Percentiles rank a stretch among this genome's conserved stretches.
phyloP scores from a whole-genome alignment of 2,113 vertebrate genomes.

The Anolis carolinensis region DNA sequence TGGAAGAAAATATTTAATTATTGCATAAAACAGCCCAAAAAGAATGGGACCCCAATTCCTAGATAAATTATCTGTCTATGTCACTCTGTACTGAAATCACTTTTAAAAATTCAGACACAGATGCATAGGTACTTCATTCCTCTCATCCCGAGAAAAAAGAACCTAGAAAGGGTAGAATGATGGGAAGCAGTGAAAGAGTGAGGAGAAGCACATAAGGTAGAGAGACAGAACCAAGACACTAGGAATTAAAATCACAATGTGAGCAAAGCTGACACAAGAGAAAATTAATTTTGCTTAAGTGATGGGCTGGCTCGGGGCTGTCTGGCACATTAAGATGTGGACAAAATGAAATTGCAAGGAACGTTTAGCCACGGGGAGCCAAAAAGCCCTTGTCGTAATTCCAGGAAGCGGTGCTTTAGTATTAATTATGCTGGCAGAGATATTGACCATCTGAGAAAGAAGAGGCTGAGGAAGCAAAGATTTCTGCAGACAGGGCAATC shows the following conservation, averaged over 20 bases:
- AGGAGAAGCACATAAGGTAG: too few species aligned
- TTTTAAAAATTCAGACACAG: too few species aligned
- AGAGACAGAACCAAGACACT: background rate
- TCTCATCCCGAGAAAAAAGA: background rate
- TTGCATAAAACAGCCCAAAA: background rate
- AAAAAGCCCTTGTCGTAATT: background rate
- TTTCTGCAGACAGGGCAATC: background rate
- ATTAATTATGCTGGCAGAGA: background rate
- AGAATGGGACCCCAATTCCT: background rate
- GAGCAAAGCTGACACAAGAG: constrained; percentile 37
- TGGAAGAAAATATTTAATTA: too few species aligned
- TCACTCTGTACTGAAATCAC: background rate
- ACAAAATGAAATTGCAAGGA: constrained; percentile 31
- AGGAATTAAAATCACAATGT: background rate
- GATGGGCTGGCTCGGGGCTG: constrained; percentile 47
- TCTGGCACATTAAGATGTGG: constrained; percentile 39
- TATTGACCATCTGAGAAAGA: background rate
- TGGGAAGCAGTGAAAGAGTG: background rate
- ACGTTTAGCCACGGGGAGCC: background rate
- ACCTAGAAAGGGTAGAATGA: background rate
- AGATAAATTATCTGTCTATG: background rate
- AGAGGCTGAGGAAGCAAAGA: accelerated
- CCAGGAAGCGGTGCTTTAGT: background rate
- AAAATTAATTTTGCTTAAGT: constrained; percentile 60
- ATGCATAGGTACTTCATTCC: constrained; percentile 27